Percentiles rank a stretch among this genome's conserved stretches.
Evolutionary conservation across 2,888 invertebrate species (phyloP).

Genomic region (Ommatoiulus sabulosus): DNA sequence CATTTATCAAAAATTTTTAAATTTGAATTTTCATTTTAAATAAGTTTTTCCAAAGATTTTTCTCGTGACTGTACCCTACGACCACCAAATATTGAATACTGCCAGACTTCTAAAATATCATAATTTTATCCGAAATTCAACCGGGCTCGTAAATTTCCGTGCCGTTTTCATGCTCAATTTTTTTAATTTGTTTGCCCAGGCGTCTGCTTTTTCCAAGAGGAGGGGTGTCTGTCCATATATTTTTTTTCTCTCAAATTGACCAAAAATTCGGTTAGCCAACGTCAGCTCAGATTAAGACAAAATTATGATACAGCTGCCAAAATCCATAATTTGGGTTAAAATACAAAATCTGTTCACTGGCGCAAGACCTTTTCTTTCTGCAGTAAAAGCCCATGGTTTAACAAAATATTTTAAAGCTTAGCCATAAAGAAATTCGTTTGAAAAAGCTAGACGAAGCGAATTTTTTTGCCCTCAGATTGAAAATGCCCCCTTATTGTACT

Average conservation of each 20-base stretch:
- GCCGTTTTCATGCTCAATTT: background rate
- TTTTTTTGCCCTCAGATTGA: background rate
- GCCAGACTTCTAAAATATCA: too few relatives aligned
- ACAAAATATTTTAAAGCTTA: slow-evolving; percentile 55
- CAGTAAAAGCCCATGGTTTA: slow-evolving; percentile 10
- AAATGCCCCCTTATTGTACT: slow-evolving; percentile 1
- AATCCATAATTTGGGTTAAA: slow-evolving; percentile 1
- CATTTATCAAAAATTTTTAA: too few relatives aligned
- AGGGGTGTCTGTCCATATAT: background rate
- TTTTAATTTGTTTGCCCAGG: background rate
- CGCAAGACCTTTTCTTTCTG: background rate
- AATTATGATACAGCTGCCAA: background rate
- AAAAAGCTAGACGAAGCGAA: slow-evolving; percentile 25
- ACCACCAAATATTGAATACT: background rate
- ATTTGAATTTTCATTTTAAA: background rate
- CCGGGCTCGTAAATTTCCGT: too few relatives aligned
- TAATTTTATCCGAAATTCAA: too few relatives aligned
- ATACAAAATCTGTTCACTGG: background rate
- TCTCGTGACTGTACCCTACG: background rate
- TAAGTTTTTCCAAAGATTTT: background rate
- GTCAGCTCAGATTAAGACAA: slow-evolving; percentile 1
- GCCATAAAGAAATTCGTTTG: slow-evolving; percentile 29
- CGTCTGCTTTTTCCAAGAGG: background rate
- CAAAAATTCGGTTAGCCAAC: background rate
- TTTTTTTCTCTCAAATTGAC: background rate